A percentile compares a stretch with the other conserved stretches of the same genome.
phyloP scores from a whole-genome alignment of 2,113 vertebrate genomes.

The Oryzias curvinotus region DNA sequence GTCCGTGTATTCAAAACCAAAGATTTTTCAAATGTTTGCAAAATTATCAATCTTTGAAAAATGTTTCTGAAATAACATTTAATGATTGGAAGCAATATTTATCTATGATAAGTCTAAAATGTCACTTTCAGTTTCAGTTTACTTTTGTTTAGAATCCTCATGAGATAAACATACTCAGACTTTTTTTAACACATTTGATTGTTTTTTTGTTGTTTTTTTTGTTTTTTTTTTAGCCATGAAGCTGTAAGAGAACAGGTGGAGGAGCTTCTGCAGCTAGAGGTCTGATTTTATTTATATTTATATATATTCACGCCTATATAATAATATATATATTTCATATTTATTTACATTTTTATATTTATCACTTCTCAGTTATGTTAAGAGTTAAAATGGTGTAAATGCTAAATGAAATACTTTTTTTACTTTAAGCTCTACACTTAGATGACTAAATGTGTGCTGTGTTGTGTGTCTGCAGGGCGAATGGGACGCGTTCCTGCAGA shows the following conservation, averaged over 20 bases:
- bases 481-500: constrained; percentile 74
- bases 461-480: constrained; percentile 49
- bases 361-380: neutral
- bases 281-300: constrained; percentile 30
- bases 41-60: too few relatives aligned
- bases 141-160: neutral
- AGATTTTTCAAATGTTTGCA: too few relatives aligned
- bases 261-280: constrained; percentile 69
- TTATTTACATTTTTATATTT: neutral
- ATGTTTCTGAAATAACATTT: too few relatives aligned
- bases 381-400: too few relatives aligned
- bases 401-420: too few relatives aligned
- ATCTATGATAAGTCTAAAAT: too few relatives aligned
- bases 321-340: neutral
- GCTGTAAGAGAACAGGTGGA: constrained; percentile 61
- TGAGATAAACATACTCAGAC: neutral
- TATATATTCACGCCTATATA: neutral
- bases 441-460: neutral
- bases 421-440: neutral
- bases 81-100: too few relatives aligned
- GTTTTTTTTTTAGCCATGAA: constrained; percentile 45
- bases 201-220: too few relatives aligned
- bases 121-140: too few relatives aligned
- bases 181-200: neutral
- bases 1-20: too few relatives aligned